Evolutionary conservation across 2,797 vertebrate species (phyloP).

Genomic region (Manis crassicaudata): DNA sequence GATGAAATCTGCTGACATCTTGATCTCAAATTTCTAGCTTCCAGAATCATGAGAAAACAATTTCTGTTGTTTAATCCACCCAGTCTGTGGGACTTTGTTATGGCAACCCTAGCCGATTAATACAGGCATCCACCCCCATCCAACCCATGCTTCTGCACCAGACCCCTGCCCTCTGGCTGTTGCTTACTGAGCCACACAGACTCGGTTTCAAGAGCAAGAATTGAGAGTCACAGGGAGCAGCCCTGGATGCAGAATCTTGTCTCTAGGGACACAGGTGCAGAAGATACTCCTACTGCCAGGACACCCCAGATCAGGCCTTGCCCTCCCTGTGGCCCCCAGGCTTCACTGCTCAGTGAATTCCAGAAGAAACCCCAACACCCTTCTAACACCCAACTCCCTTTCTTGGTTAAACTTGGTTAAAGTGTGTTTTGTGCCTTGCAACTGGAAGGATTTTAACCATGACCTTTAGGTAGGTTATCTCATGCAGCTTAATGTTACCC

Average conservation of each 20-base stretch:
- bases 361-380: not conserved
- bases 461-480: not conserved
- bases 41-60: not conserved
- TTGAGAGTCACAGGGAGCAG: not conserved
- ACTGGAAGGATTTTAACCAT: not conserved
- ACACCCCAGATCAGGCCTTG: not conserved
- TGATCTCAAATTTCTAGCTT: not conserved
- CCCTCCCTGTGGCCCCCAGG: not conserved
- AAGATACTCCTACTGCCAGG: not conserved
- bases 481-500: not conserved
- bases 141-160: not conserved
- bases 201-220: too few relatives aligned
- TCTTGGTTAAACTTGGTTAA: not conserved
- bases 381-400: not conserved
- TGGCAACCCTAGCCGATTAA: not conserved
- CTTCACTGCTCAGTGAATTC: not conserved
- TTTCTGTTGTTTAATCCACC: not conserved
- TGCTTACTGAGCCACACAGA: not conserved
- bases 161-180: not conserved
- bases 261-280: not conserved
- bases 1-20: not conserved
- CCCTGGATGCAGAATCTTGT: too few relatives aligned
- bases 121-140: not conserved
- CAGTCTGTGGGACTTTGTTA: not conserved
- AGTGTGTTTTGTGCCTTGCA: not conserved